phyloP scores from a whole-genome alignment of 2,888 invertebrate species.

The Caenorhabditis japonica region DNA sequence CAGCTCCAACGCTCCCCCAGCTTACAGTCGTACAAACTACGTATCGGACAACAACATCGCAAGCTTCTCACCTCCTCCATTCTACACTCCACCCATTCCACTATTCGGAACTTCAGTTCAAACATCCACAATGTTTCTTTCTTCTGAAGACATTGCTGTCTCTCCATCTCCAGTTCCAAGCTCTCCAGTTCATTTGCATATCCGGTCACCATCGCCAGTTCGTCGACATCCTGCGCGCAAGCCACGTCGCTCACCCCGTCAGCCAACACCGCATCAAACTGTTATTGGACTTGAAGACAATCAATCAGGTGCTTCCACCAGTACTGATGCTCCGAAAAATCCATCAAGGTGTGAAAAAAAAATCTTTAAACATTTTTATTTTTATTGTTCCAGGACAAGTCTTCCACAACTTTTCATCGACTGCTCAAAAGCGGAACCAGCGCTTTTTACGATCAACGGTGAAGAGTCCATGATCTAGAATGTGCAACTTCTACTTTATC shows the following conservation, averaged over 20 bases:
- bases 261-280: conserved; percentile 17
- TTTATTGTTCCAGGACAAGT: conserved; percentile 11
- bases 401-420: conserved; percentile 58
- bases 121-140: conserved; percentile 35
- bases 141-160: conserved; percentile 18
- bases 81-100: conserved; percentile 39
- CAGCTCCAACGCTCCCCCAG: conserved; percentile 49
- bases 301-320: conserved; percentile 22
- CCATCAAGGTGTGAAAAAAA: conserved; percentile 8
- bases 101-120: conserved; percentile 32
- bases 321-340: conserved; percentile 20
- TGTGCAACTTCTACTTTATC: conserved; percentile 13
- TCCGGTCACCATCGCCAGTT: conserved; percentile 35
- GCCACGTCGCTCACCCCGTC: conserved; percentile 34
- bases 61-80: conserved; percentile 51
- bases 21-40: conserved; percentile 28
- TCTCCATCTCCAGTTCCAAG: conserved; percentile 5
- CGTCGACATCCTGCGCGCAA: conserved; percentile 40
- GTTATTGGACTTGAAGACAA: conserved; percentile 14
- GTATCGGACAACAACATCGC: conserved; percentile 43
- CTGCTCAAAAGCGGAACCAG: conserved; percentile 61
- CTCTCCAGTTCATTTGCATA: conserved; percentile 2
- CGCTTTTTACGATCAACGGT: conserved; percentile 47
- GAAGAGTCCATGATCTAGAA: conserved; percentile 57
- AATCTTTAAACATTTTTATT: neutral